Percentiles rank a stretch among this genome's conserved stretches.
Evolutionary conservation across 2,113 vertebrate genomes (phyloP).

Genomic region (Neolamprologus kungweensis): DNA sequence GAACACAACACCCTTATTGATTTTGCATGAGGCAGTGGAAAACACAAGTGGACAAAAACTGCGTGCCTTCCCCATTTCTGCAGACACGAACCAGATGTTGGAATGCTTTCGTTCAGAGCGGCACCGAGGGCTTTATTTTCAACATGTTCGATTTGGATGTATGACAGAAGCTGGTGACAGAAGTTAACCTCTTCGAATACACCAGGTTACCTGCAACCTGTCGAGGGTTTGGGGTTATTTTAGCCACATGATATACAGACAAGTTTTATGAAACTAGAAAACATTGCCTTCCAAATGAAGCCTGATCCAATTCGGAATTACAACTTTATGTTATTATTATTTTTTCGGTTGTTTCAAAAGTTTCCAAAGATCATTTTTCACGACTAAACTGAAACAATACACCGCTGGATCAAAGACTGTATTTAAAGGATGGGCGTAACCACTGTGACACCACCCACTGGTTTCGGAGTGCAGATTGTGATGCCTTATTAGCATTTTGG

Average conservation of each 20-base stretch:
- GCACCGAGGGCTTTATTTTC: neutral
- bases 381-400: neutral
- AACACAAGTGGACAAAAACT: neutral
- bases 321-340: neutral
- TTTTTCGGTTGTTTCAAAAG: neutral
- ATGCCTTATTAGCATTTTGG: neutral
- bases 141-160: neutral
- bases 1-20: neutral
- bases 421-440: neutral
- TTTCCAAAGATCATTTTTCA: neutral
- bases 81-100: constrained; percentile 4
- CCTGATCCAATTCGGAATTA: neutral
- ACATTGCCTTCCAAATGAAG: neutral
- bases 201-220: neutral
- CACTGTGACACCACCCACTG: neutral
- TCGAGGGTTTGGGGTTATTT: neutral
- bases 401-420: neutral
- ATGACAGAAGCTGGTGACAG: fast-evolving
- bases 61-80: neutral
- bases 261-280: neutral
- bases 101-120: neutral
- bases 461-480: neutral
- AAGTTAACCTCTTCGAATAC: neutral
- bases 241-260: neutral
- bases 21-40: neutral